A percentile compares a stretch with the other conserved stretches of the same genome.
These are phyloP conservation scores for Microctenopoma stevenorrisi DNA, from an alignment of 2,797 vertebrate genomes.

Conservation along the genomic window DNA sequence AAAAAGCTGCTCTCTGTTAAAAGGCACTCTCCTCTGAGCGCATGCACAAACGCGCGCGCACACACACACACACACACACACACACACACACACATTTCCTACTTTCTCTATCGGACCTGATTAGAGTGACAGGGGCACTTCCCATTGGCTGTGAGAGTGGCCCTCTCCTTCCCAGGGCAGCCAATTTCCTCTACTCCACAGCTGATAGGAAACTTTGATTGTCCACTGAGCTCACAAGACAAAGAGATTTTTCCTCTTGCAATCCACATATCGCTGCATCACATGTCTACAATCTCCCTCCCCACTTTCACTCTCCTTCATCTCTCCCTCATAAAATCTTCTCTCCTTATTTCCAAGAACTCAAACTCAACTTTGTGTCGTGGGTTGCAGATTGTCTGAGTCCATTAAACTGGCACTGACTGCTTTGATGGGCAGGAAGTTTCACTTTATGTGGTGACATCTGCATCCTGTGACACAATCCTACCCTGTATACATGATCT, in stretches of 20 bases:
- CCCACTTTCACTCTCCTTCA: conserved; percentile 55
- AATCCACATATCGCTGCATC: conserved; percentile 77
- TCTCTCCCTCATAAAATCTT: conserved; percentile 49
- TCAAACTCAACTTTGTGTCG: conserved; percentile 59
- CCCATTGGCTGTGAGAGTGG: conserved; percentile 85
- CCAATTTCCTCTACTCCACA: conserved; percentile 83
- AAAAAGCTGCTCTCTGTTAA: conserved; percentile 65
- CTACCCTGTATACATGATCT: conserved; percentile 47
- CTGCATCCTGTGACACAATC: conserved; percentile 78
- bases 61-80: conserved; percentile 16
- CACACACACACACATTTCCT: conserved; percentile 58
- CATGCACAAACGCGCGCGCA: conserved; percentile 30
- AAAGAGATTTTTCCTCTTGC: conserved; percentile 83
- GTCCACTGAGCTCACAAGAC: conserved; percentile 78
- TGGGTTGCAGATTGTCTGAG: conserved; percentile 65
- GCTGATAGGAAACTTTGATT: conserved; percentile 88
- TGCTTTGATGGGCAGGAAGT: conserved; percentile 81
- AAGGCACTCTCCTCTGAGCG: conserved; percentile 44
- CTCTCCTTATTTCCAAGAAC: conserved; percentile 52
- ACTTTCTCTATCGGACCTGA: conserved; percentile 78
- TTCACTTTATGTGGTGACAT: conserved; percentile 75
- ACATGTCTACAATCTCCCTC: conserved; percentile 68
- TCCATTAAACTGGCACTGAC: conserved; percentile 72
- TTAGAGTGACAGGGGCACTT: conserved; percentile 86
- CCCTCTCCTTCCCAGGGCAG: conserved; percentile 86